Evolutionary conservation across 1,140 invertebrate genomes (phyloP).

Genomic region (Yoshiicerus persimilis): DNA sequence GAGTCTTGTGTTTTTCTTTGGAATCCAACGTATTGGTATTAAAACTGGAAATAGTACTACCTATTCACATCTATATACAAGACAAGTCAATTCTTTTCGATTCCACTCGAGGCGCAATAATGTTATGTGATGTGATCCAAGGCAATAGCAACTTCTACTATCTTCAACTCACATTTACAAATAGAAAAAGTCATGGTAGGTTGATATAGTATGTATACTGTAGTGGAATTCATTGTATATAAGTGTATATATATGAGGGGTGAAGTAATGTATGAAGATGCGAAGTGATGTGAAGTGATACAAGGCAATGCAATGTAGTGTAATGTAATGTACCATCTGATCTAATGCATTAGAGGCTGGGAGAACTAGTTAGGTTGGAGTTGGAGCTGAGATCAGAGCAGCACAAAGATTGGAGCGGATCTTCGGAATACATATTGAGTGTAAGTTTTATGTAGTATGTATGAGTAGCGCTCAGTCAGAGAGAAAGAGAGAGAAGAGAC

Average conservation of each 20-base stretch:
- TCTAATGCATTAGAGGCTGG: not conserved
- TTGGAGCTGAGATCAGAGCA: not conserved
- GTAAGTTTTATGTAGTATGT: not conserved
- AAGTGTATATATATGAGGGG: not conserved
- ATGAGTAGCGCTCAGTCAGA: not conserved
- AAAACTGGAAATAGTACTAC: not conserved
- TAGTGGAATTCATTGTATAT: not conserved
- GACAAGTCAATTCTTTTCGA: slow-evolving; percentile 4
- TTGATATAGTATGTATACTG: not conserved
- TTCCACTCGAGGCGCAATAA: not conserved
- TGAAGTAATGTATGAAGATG: not conserved
- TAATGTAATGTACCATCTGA: not conserved
- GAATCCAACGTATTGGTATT: not conserved
- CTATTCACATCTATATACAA: not conserved
- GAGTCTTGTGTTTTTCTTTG: not conserved
- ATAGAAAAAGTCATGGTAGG: not conserved
- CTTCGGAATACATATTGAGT: not conserved
- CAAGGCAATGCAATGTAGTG: not conserved
- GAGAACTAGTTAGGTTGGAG: not conserved
- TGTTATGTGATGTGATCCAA: slow-evolving; percentile 10
- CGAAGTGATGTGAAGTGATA: not conserved
- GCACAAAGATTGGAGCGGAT: not conserved
- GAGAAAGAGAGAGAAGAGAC: not conserved
- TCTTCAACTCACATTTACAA: not conserved
- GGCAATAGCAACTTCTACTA: not conserved